A percentile compares a stretch with the other conserved stretches of the same genome.
phyloP scores from a whole-genome alignment of 2,113 vertebrate species.

The Trichechus manatus region DNA sequence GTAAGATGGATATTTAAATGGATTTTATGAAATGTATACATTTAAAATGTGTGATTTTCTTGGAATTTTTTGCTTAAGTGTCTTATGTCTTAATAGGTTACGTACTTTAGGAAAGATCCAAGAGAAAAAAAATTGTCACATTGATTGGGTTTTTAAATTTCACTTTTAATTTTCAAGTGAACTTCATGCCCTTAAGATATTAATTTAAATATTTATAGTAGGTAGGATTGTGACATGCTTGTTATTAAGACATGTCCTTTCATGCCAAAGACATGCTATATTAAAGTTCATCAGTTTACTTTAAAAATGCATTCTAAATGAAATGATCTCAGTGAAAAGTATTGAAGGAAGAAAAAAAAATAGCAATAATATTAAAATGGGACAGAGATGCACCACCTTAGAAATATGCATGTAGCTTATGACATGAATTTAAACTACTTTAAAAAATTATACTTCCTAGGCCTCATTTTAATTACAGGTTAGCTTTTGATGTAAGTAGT shows the following conservation, averaged over 20 bases:
- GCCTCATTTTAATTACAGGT: not conserved
- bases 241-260: not conserved
- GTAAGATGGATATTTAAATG: conserved; percentile 86
- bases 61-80: not conserved
- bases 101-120: not conserved
- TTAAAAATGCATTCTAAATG: conserved; percentile 37
- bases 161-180: conserved; percentile 58
- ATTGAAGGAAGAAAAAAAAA: not conserved
- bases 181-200: not conserved
- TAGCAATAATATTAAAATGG: not conserved
- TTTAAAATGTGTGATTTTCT: not conserved
- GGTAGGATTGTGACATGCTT: not conserved
- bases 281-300: not conserved
- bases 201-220: conserved; percentile 24
- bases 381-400: not conserved
- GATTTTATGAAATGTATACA: not conserved
- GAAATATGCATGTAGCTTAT: not conserved
- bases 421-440: conserved; percentile 8
- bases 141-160: not conserved
- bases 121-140: not conserved
- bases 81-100: conserved; percentile 7
- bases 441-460: not conserved
- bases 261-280: not conserved
- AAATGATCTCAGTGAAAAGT: not conserved
- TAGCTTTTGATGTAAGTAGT: conserved; percentile 21